phyloP scores from a whole-genome alignment of 2,888 invertebrate genomes.

The Drosophila pseudotakahashii region DNA sequence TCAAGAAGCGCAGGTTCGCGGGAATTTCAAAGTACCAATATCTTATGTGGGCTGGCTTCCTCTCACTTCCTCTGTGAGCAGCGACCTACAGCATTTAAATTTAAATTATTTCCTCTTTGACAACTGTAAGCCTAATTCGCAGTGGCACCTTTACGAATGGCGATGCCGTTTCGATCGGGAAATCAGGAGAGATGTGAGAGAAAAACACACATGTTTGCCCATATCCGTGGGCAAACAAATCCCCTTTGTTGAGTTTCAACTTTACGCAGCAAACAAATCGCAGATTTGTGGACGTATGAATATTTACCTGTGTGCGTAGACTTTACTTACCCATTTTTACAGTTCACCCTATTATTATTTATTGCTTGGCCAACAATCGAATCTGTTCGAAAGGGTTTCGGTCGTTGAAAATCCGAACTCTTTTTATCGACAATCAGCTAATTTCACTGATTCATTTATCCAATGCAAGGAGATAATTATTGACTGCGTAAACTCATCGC shows the following conservation, averaged over 20 bases:
- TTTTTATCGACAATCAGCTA: too few relatives aligned
- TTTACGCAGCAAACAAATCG: constrained; percentile 36
- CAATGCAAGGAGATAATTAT: too few relatives aligned
- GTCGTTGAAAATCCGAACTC: too few relatives aligned
- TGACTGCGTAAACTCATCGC: too few relatives aligned
- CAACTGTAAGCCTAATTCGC: constrained; percentile 46
- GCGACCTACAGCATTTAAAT: constrained; percentile 47
- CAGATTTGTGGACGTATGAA: constrained; percentile 16
- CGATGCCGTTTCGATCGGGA: not conserved
- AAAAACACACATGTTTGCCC: not conserved
- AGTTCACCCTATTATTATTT: not conserved
- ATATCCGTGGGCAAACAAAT: constrained; percentile 45
- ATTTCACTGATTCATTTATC: too few relatives aligned
- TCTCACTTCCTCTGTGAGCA: not conserved
- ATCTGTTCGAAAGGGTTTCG: too few relatives aligned
- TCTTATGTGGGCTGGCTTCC: not conserved
- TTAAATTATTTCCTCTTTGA: constrained; percentile 48
- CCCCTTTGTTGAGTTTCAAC: constrained; percentile 53
- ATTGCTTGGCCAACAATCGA: too few relatives aligned
- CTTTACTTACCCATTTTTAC: not conserved
- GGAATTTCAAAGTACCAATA: not conserved
- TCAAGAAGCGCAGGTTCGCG: constrained; percentile 4
- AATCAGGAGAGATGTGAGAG: constrained; percentile 31
- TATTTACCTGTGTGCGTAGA: not conserved
- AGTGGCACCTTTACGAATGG: constrained; percentile 28